Conservation (phyloP, 2,888 invertebrate species). For the Nymphalis polychloros region DNA sequence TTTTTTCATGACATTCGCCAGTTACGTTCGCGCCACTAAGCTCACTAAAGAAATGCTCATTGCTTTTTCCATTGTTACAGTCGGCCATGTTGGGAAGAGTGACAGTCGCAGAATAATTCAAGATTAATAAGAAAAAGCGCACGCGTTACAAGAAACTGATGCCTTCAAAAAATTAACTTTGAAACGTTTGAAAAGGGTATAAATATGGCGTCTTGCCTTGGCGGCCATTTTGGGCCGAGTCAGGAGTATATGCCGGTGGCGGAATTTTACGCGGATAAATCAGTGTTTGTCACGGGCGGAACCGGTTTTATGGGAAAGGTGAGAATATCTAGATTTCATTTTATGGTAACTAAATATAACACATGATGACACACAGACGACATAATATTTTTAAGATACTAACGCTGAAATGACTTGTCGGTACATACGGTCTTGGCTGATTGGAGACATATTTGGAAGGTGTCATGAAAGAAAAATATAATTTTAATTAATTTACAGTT, state of each 20-base stretch:
- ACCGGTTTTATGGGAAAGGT: conserved; percentile 95
- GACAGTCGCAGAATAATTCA: conserved; percentile 39
- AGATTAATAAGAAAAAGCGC: conserved; percentile 38
- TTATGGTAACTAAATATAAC: background rate
- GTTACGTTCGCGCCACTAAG: background rate
- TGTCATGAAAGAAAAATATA: too few relatives aligned
- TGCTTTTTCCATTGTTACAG: conserved; percentile 55
- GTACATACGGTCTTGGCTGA: too few relatives aligned
- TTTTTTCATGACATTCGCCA: background rate
- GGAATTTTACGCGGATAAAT: conserved; percentile 87
- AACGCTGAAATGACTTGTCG: too few relatives aligned
- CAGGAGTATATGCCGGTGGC: conserved; percentile 80
- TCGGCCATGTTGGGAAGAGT: conserved; percentile 47
- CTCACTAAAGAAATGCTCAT: conserved; percentile 2
- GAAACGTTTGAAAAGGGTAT: conserved; percentile 33
- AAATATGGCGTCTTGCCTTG: conserved; percentile 73
- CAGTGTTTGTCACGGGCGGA: conserved; percentile 90
- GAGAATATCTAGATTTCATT: conserved; percentile 39
- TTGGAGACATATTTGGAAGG: too few relatives aligned
- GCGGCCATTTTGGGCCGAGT: conserved; percentile 57
- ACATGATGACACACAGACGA: too few relatives aligned
- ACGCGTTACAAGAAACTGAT: conserved; percentile 37
- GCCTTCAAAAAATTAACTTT: conserved; percentile 28
- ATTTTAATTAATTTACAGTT: too few relatives aligned
- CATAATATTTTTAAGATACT: too few relatives aligned